Conservation (phyloP, 2,113 vertebrate species). For the Macrotus californicus region DNA sequence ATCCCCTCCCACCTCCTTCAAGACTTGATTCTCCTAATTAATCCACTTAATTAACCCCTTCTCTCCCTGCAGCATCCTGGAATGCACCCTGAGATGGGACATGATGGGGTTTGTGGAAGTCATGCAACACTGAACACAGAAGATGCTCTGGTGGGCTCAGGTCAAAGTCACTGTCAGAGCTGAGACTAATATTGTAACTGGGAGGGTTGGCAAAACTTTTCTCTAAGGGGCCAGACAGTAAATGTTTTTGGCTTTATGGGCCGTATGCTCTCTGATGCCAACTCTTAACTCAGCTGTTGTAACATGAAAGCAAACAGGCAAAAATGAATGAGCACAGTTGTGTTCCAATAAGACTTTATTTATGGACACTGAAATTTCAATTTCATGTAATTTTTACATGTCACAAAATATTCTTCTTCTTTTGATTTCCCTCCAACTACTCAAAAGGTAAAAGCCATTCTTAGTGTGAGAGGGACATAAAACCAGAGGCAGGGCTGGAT, state of each 20-base stretch:
- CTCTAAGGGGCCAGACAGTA: neutral
- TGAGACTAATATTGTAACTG: neutral
- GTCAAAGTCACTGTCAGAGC: neutral
- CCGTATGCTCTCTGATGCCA: neutral
- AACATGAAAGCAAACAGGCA: neutral
- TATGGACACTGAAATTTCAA: neutral
- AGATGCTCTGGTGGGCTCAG: neutral
- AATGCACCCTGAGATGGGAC: neutral
- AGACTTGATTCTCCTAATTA: neutral
- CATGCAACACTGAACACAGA: neutral
- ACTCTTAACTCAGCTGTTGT: neutral
- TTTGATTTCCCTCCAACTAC: neutral
- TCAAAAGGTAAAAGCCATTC: conserved; percentile 4
- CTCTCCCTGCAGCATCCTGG: neutral
- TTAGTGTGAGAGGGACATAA: neutral
- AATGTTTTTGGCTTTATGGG: neutral
- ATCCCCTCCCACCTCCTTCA: too few relatives aligned
- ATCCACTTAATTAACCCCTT: neutral
- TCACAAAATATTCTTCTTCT: neutral
- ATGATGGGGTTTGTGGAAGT: neutral
- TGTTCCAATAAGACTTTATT: neutral
- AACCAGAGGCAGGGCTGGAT: neutral
- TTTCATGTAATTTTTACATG: neutral
- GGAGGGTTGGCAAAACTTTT: neutral
- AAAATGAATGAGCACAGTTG: neutral